Evolutionary conservation across 2,797 vertebrate genomes (phyloP).

Genomic region (Tragopan temminckii): DNA sequence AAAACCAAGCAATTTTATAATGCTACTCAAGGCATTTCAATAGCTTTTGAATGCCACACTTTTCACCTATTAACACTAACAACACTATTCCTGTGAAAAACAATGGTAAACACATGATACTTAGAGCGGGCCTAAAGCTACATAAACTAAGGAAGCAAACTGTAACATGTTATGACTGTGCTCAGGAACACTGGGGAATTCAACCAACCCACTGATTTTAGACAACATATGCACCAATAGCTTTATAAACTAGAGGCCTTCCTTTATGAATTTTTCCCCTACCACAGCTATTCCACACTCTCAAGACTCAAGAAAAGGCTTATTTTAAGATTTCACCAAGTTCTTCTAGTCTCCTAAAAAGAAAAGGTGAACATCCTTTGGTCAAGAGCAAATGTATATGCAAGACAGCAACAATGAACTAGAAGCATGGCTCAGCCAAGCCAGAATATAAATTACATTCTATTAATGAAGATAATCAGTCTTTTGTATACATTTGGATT

Average conservation of each 20-base stretch:
- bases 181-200: not conserved
- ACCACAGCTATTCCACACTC: not conserved
- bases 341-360: conserved; percentile 27
- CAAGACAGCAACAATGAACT: conserved; percentile 32
- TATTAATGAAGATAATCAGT: conserved; percentile 49
- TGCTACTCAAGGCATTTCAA: conserved; percentile 11
- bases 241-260: not conserved
- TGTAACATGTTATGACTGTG: not conserved
- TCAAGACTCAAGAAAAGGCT: not conserved
- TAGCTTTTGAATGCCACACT: conserved; percentile 11
- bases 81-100: conserved; percentile 38
- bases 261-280: not conserved
- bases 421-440: not conserved
- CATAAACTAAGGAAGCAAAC: not conserved
- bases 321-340: conserved; percentile 28
- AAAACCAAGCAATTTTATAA: not conserved
- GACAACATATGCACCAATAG: not conserved
- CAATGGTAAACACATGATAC: not conserved
- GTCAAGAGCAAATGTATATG: conserved; percentile 51
- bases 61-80: conserved; percentile 35
- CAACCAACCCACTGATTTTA: not conserved
- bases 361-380: conserved; percentile 5
- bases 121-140: not conserved
- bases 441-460: conserved; percentile 54
- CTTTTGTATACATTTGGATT: conserved; percentile 60